Evolutionary conservation across 23 tunicate genomes (phyloP).

Genomic region (Ciona savignyi): DNA sequence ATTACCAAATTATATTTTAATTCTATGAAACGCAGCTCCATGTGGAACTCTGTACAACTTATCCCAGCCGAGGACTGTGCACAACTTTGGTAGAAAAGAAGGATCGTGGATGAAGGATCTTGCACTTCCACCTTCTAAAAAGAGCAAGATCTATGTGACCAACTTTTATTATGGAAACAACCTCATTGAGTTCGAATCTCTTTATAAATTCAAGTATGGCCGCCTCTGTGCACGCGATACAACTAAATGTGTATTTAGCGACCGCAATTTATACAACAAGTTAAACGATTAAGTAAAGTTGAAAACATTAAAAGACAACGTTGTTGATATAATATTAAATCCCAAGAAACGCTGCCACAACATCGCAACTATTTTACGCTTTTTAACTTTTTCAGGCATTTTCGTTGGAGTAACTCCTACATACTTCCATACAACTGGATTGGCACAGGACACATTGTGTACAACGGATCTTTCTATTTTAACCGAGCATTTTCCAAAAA

Average conservation of each 20-base stretch:
- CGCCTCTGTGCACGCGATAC: no score
- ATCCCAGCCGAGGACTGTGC: constrained; percentile 42
- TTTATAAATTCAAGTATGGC: constrained; percentile 54
- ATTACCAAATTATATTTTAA: no score
- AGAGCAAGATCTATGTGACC: constrained; percentile 61
- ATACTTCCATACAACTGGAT: constrained; percentile 85
- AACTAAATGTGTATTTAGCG: no score
- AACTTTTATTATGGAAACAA: constrained; percentile 89
- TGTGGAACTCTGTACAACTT: constrained; percentile 70
- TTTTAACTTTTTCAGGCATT: constrained; percentile 24
- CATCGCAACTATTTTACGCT: background rate
- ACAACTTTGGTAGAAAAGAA: constrained; percentile 70
- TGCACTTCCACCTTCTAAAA: constrained; percentile 1
- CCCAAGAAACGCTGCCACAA: background rate
- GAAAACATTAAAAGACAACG: background rate
- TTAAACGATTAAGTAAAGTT: no score
- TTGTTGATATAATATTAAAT: background rate
- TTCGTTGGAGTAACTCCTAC: constrained; percentile 67
- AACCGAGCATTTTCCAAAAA: constrained; percentile 89
- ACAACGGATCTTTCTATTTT: constrained; percentile 90
- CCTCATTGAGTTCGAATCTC: constrained; percentile 62
- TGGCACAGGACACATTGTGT: constrained; percentile 94
- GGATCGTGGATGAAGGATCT: constrained; percentile 91
- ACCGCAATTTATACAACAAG: no score
- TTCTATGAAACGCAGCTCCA: constrained; percentile 41